Percentiles rank a stretch among this genome's conserved stretches.
Conservation (phyloP, 2,797 vertebrate genomes). For the Notolepis coatsorum region DNA sequence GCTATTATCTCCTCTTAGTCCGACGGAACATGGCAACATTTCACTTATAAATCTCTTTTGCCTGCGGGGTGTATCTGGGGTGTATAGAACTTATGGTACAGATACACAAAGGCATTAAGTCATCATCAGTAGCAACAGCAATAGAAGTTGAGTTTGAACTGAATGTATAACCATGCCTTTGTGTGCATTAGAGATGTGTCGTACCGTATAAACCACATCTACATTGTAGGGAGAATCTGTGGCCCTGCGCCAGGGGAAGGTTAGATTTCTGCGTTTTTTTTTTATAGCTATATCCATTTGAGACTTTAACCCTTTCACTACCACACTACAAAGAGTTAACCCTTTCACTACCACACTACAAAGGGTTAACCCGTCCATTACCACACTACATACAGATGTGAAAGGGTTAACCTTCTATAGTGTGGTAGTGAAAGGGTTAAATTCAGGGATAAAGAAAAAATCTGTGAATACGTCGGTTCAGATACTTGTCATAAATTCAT, state of each 20-base stretch:
- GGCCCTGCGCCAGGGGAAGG: not conserved
- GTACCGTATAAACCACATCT: not conserved
- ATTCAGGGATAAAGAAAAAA: no score
- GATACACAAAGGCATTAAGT: not conserved
- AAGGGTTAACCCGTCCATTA: no score
- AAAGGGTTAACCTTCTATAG: no score
- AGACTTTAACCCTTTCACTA: no score
- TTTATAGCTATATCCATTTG: not conserved
- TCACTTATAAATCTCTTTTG: not conserved
- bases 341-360: no score
- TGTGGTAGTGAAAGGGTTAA: not conserved
- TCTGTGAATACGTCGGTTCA: constrained; percentile 5
- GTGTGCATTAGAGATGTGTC: not conserved
- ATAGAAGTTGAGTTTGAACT: not conserved
- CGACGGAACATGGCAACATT: not conserved
- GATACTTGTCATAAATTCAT: constrained; percentile 6
- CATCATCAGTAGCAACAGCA: no score
- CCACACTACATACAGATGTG: no score
- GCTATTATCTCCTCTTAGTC: not conserved
- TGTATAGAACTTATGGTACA: not conserved
- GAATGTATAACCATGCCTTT: not conserved
- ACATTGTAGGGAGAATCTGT: not conserved
- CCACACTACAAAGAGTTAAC: no score
- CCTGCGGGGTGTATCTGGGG: not conserved
- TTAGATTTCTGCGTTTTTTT: not conserved